Evolutionary conservation across 2,888 invertebrate genomes (phyloP), one percentile per base, ranked within the genome.

Genomic region (Rhagium mordax): DNA sequence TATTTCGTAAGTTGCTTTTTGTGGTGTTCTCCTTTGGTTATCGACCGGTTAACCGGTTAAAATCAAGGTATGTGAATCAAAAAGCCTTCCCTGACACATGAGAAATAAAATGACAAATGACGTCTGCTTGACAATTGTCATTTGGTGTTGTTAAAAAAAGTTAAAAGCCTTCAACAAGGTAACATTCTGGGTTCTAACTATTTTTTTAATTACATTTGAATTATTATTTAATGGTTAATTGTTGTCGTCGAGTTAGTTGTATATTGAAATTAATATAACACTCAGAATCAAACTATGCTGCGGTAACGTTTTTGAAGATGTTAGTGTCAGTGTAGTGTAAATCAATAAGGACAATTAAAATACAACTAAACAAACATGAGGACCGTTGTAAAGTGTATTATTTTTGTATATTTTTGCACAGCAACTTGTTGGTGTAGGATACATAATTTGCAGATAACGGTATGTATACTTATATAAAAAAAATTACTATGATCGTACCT

Each of bases 391-490:
- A 24, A 24, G 6, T 57, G 21, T 57, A 57, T 57, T 57, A n/a
- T 55, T 55, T 67, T 41, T 29, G 1, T 67, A 16, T 67, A 47
- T 57, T 57, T 41, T 47, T 70, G 33, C 53, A 61, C 57, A 24
- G n/a, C 55, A n/a, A 16, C 61, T 0, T 71, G 75, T 24, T 72
- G 62, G 65, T 88, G 85, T 51, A 85, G 92, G 76, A 92, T 90
- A 83, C 92, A 92, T 86, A 91, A 91, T 82, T 87, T 92, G 75
- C 89, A 91, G 86, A 90, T 92, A 81, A 88, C 88, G 82, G 92
- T 92, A 87, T 88, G 90, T 88, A 70, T 29, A 29, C 16, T 20
- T 51, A 47, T n/a, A 10, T 47, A 47, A 10, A 24, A 21, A 15
- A 8, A 59, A 55, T 55, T 4, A 51, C n/a, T n/a, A n/a, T n/a